Percentiles rank a stretch among this genome's conserved stretches.
Evolutionary conservation across 2,888 invertebrate species (phyloP).

Genomic region (Lobophora halterata): DNA sequence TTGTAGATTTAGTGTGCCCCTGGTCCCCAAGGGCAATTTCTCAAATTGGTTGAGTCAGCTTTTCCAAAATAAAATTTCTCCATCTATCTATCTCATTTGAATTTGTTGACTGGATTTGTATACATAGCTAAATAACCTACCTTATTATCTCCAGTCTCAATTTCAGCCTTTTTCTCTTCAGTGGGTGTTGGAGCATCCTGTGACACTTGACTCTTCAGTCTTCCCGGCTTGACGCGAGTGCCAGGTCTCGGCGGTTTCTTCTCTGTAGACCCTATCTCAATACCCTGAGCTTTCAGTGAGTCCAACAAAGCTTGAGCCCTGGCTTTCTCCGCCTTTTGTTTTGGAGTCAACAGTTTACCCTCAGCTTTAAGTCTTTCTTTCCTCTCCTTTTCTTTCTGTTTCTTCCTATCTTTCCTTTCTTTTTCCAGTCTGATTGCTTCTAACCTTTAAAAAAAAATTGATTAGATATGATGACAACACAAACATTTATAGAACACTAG

Average conservation of each 20-base stretch:
- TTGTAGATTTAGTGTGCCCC: too few relatives aligned
- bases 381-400: slow-evolving; percentile 94
- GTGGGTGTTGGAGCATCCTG: slow-evolving; percentile 77
- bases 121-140: slow-evolving; percentile 37
- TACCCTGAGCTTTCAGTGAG: slow-evolving; percentile 92
- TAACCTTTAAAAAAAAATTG: too few relatives aligned
- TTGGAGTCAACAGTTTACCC: slow-evolving; percentile 95
- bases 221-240: slow-evolving; percentile 87
- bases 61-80: too few relatives aligned
- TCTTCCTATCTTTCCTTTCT: slow-evolving; percentile 93
- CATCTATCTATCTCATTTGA: too few relatives aligned
- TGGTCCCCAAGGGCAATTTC: too few relatives aligned
- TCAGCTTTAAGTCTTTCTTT: slow-evolving; percentile 97
- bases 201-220: slow-evolving; percentile 83
- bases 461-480: too few relatives aligned
- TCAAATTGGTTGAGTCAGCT: too few relatives aligned
- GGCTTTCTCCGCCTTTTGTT: slow-evolving; percentile 95
- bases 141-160: slow-evolving; percentile 78
- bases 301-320: slow-evolving; percentile 94
- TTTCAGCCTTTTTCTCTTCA: slow-evolving; percentile 71
- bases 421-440: slow-evolving; percentile 90
- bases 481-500: too few relatives aligned
- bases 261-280: slow-evolving; percentile 88
- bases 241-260: slow-evolving; percentile 83
- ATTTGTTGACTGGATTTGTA: too few relatives aligned